A percentile compares a stretch with the other conserved stretches of the same genome.
Evolutionary conservation across 2,888 invertebrate genomes (phyloP).

Genomic region (Eupithecia inturbata): DNA sequence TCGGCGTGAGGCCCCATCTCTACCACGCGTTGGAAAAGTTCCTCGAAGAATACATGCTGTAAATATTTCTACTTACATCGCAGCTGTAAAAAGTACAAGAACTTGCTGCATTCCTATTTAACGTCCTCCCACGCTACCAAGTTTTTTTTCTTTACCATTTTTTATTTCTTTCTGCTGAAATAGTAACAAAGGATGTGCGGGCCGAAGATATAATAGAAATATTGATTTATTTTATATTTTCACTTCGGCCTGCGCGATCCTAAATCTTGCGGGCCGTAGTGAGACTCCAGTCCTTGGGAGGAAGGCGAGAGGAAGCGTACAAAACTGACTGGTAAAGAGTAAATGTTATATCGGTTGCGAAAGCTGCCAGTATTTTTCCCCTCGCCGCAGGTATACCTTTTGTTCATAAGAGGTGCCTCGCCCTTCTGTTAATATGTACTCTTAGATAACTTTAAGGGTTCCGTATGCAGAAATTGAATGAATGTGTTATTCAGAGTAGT

Average conservation of each 20-base stretch:
- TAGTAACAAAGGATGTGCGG: too few relatives aligned
- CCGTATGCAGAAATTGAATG: background rate
- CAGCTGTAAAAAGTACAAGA: background rate
- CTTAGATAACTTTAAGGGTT: background rate
- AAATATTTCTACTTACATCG: constrained; percentile 36
- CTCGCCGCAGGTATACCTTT: too few relatives aligned
- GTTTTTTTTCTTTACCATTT: background rate
- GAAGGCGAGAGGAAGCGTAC: background rate
- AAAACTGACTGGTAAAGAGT: background rate
- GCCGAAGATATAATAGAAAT: too few relatives aligned
- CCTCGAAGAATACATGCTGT: constrained; percentile 80
- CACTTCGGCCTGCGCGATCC: background rate
- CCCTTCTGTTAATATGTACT: background rate
- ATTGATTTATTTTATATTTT: too few relatives aligned
- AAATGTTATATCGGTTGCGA: background rate
- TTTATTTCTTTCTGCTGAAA: background rate
- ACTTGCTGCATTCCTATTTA: background rate
- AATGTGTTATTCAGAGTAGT: background rate
- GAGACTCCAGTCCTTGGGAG: background rate
- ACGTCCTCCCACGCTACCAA: background rate
- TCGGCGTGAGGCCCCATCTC: constrained; percentile 92
- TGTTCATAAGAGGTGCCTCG: too few relatives aligned
- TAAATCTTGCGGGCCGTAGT: background rate
- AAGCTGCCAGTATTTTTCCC: background rate
- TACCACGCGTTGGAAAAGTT: constrained; percentile 96